These are phyloP conservation scores for Arrhopalites spinosus DNA, from an alignment of 2,888 invertebrate genomes.

Conservation along the genomic window DNA sequence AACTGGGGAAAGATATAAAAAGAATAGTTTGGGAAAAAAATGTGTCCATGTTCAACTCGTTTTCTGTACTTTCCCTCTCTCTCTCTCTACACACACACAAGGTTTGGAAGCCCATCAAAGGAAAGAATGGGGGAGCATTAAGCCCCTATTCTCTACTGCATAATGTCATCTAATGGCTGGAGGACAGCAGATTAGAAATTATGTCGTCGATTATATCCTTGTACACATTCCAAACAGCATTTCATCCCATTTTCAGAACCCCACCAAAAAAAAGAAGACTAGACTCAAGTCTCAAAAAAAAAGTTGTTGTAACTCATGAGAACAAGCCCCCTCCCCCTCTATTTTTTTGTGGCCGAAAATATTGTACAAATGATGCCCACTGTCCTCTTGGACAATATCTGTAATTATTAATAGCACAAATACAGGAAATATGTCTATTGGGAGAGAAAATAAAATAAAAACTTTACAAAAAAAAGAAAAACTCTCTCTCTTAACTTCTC, in stretches of 20 bases:
- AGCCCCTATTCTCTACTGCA: conserved; percentile 37
- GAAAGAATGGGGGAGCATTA: conserved; percentile 44
- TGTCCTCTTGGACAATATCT: not conserved
- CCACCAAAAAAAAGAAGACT: too few relatives aligned
- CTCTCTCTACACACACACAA: not conserved
- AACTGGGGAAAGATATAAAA: not conserved
- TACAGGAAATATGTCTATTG: not conserved
- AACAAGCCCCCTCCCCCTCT: too few relatives aligned
- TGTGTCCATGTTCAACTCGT: not conserved
- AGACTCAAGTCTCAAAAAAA: too few relatives aligned
- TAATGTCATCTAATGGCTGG: conserved; percentile 37
- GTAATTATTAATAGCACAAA: not conserved
- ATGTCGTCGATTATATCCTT: conserved; percentile 44
- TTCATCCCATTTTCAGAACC: conserved; percentile 9
- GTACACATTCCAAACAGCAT: conserved; percentile 33
- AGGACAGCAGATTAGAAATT: conserved; percentile 40
- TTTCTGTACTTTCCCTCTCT: conserved; percentile 4
- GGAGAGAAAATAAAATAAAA: too few relatives aligned
- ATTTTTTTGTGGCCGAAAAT: too few relatives aligned
- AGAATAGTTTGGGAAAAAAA: not conserved
- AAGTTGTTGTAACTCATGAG: too few relatives aligned
- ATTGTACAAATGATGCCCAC: too few relatives aligned
- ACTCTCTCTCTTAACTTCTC: too few relatives aligned
- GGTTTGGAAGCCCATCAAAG: conserved; percentile 34
- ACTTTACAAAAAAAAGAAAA: too few relatives aligned